Conservation (phyloP, 1,140 invertebrate genomes). For the Orussus abietinus region DNA sequence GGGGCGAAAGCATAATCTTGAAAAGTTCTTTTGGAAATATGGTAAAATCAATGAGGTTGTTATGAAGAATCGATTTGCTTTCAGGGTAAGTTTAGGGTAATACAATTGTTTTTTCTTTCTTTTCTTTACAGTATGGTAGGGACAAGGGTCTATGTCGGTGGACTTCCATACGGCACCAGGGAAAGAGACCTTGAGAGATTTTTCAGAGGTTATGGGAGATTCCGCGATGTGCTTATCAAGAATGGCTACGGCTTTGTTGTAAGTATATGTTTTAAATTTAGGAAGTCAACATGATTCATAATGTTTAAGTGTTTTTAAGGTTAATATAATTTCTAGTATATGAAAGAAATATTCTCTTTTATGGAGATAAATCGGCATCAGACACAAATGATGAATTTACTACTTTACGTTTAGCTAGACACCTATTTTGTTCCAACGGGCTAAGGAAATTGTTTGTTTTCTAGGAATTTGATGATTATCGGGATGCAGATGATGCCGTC, state of each 20-base stretch:
- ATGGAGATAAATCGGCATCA: too few relatives aligned
- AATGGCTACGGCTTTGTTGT: constrained; percentile 99
- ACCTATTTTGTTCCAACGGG: background rate
- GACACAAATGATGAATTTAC: too few relatives aligned
- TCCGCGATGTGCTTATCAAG: constrained; percentile 95
- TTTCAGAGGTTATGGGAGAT: constrained; percentile 95
- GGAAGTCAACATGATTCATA: too few relatives aligned
- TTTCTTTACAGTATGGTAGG: constrained; percentile 79
- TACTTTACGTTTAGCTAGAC: too few relatives aligned
- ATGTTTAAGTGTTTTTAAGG: too few relatives aligned
- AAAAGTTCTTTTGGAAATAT: constrained; percentile 77
- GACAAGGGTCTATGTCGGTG: constrained; percentile 93
- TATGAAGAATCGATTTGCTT: constrained; percentile 81
- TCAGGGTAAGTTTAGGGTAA: constrained; percentile 70
- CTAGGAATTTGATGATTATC: constrained; percentile 96
- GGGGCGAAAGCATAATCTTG: constrained; percentile 74
- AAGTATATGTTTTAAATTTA: constrained; percentile 56
- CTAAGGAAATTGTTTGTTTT: constrained; percentile 39
- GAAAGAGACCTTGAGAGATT: constrained; percentile 97
- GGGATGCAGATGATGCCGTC: constrained; percentile 97
- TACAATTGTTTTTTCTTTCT: constrained; percentile 53
- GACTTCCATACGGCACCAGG: constrained; percentile 86
- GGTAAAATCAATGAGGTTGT: constrained; percentile 74
- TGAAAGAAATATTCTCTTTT: too few relatives aligned
- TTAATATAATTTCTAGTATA: too few relatives aligned